A percentile compares a stretch with the other conserved stretches of the same genome.
Conservation (phyloP, 2,797 vertebrate species). For the Schizothorax lantsangensis region DNA sequence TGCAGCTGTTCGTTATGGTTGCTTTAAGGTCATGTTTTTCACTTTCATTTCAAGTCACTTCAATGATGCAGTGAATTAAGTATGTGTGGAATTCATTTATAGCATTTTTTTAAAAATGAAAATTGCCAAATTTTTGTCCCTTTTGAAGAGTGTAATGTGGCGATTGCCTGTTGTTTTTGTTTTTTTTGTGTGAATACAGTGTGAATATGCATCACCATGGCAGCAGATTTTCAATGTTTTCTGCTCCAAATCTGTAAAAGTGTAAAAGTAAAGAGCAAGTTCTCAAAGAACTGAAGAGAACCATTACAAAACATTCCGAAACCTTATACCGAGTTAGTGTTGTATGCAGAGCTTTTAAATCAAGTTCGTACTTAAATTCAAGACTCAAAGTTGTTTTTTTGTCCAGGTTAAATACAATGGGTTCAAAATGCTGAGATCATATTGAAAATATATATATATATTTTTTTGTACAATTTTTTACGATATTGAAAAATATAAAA, state of each 20-base stretch:
- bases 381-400: background rate
- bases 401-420: background rate
- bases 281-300: background rate
- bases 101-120: background rate
- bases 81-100: conserved; percentile 9
- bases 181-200: background rate
- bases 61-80: background rate
- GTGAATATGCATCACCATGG: conserved; percentile 5
- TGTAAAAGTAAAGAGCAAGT: background rate
- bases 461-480: background rate
- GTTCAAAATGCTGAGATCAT: background rate
- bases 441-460: background rate
- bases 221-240: background rate
- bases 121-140: background rate
- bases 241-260: background rate
- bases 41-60: conserved; percentile 1
- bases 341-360: background rate
- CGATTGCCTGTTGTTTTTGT: background rate
- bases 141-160: conserved; percentile 20
- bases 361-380: background rate
- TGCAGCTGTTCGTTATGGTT: background rate
- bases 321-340: background rate
- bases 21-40: background rate
- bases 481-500: background rate
- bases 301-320: background rate